These are phyloP conservation scores for Cichladusa arquata DNA, from an alignment of 2,113 vertebrate species.

Conservation along the genomic window DNA sequence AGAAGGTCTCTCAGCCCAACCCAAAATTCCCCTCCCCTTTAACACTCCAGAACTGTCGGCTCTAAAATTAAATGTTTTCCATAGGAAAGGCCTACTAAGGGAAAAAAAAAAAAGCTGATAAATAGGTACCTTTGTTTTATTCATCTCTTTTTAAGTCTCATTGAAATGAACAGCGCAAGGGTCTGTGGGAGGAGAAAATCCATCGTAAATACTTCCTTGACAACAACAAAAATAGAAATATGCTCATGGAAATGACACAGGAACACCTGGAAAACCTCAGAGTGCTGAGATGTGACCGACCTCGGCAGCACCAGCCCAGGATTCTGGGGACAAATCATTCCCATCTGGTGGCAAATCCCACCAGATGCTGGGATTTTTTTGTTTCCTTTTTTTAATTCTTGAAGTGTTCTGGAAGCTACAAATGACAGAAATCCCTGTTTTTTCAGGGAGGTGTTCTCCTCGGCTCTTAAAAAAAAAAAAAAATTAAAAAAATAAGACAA, in stretches of 20 bases:
- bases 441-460: constrained; percentile 30
- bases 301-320: neutral
- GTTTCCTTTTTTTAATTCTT: neutral
- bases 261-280: constrained; percentile 20
- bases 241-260: constrained; percentile 42
- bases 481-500: neutral
- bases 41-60: neutral
- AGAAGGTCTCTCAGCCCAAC: neutral
- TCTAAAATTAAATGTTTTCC: neutral
- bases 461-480: constrained; percentile 21
- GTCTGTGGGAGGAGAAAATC: constrained; percentile 42
- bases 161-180: constrained; percentile 52
- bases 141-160: constrained; percentile 58
- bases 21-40: neutral
- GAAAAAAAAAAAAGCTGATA: neutral
- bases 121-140: constrained; percentile 62
- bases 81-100: neutral
- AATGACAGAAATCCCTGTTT: constrained; percentile 32
- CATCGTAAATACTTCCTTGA: neutral
- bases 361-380: neutral
- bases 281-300: neutral
- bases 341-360: neutral
- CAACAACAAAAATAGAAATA: constrained; percentile 66
- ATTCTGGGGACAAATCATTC: neutral
- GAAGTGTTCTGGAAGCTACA: constrained; percentile 26